Conservation (phyloP, 2,888 invertebrate genomes). For the Cylindroiulus punctatus region DNA sequence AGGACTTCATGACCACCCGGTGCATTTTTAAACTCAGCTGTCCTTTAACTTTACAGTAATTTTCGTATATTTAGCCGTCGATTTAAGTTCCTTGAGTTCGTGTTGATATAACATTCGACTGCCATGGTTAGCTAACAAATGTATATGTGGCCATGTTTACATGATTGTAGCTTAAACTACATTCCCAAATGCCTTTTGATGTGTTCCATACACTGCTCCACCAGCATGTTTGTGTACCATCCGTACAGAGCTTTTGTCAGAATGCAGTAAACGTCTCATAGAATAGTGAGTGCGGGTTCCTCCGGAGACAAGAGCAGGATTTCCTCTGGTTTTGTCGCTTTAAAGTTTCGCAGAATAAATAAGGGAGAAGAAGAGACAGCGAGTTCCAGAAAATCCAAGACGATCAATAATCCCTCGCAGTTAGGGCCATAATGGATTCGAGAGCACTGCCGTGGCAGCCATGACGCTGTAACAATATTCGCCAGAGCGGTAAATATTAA, state of each 20-base stretch:
- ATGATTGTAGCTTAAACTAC: too few relatives aligned
- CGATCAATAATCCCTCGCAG: slow-evolving; percentile 32
- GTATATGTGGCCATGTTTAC: too few relatives aligned
- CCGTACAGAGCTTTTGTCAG: background rate
- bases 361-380: background rate
- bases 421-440: slow-evolving; percentile 32
- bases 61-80: too few relatives aligned
- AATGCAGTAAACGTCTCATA: background rate
- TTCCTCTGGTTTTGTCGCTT: slow-evolving; percentile 32
- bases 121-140: too few relatives aligned
- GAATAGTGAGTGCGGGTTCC: slow-evolving; percentile 15
- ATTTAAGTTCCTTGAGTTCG: too few relatives aligned
- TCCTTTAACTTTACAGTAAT: too few relatives aligned
- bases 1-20: too few relatives aligned
- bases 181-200: too few relatives aligned
- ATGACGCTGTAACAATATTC: slow-evolving; percentile 24
- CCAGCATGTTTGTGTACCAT: too few relatives aligned
- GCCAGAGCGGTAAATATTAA: slow-evolving; percentile 18
- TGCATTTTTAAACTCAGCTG: too few relatives aligned
- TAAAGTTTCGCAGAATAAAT: slow-evolving; percentile 7
- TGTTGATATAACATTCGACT: too few relatives aligned
- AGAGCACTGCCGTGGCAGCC: slow-evolving; percentile 25
- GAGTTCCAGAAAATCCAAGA: background rate
- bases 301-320: slow-evolving; percentile 32
- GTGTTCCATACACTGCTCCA: too few relatives aligned